A percentile compares a stretch with the other conserved stretches of the same genome.
phyloP scores from a whole-genome alignment of 2,113 vertebrate genomes.

The Perognathus longimembris region DNA sequence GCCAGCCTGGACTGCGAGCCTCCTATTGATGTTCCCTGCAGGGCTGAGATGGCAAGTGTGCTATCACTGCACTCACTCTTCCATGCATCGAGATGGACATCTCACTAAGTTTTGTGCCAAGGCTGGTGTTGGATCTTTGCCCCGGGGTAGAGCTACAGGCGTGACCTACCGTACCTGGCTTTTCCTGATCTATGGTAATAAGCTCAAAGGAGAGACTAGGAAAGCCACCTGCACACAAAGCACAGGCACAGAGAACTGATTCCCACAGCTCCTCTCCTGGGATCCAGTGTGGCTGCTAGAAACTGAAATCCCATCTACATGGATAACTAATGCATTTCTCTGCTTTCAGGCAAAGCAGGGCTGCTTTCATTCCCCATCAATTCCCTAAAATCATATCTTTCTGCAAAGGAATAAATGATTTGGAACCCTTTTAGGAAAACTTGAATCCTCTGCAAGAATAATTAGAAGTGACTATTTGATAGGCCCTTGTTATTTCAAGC shows the following conservation, averaged over 20 bases:
- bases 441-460: not conserved
- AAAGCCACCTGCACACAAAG: not conserved
- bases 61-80: too few relatives aligned
- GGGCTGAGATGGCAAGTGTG: too few relatives aligned
- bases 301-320: not conserved
- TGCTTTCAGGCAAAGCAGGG: constrained; percentile 1
- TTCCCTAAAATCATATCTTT: not conserved
- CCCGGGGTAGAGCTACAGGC: too few relatives aligned
- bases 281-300: not conserved
- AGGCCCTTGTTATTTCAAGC: not conserved
- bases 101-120: too few relatives aligned
- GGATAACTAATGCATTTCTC: not conserved
- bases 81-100: too few relatives aligned
- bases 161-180: too few relatives aligned
- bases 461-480: not conserved
- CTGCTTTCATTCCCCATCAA: not conserved
- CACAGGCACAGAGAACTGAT: too few relatives aligned
- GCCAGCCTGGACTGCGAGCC: too few relatives aligned
- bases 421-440: not conserved
- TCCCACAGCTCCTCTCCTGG: too few relatives aligned
- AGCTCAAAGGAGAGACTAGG: not conserved
- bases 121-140: too few relatives aligned
- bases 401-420: not conserved
- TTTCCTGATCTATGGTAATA: too few relatives aligned
- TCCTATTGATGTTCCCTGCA: too few relatives aligned